phyloP scores from a whole-genome alignment of 2,113 vertebrate species.

The Narcine bancroftii region DNA sequence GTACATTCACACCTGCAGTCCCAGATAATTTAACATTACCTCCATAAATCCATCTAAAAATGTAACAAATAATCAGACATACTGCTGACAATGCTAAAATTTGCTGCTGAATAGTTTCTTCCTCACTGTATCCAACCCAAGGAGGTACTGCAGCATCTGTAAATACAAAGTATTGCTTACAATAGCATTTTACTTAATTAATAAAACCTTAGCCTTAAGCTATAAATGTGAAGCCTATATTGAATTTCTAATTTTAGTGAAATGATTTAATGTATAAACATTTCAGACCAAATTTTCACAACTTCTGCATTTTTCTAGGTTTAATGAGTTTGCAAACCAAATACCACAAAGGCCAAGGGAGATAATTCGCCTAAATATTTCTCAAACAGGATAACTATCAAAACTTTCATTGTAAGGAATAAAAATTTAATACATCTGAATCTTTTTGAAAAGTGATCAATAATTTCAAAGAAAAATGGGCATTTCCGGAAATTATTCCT shows the following conservation, averaged over 20 bases:
- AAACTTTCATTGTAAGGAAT: background rate
- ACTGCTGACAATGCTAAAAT: constrained; percentile 92
- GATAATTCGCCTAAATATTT: background rate
- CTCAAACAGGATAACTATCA: background rate
- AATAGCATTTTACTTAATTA: background rate
- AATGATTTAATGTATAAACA: background rate
- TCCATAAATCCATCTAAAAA: background rate
- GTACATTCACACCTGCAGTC: background rate
- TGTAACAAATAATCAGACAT: constrained; percentile 46
- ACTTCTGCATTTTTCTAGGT: background rate
- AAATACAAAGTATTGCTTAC: constrained; percentile 38
- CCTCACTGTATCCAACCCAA: constrained; percentile 92
- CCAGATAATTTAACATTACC: background rate
- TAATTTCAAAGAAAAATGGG: background rate
- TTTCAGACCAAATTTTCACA: background rate
- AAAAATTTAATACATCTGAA: background rate
- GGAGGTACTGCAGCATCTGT: constrained; percentile 84
- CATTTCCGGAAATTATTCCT: background rate
- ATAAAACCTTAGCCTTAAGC: background rate
- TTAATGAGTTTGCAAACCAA: background rate
- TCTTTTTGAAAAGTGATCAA: background rate
- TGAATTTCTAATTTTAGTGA: background rate
- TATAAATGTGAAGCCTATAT: background rate
- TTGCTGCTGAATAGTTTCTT: constrained; percentile 94
- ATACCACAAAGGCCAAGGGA: background rate